Conservation (phyloP, 2,113 vertebrate genomes). For the Microcebus ravelobensis region DNA sequence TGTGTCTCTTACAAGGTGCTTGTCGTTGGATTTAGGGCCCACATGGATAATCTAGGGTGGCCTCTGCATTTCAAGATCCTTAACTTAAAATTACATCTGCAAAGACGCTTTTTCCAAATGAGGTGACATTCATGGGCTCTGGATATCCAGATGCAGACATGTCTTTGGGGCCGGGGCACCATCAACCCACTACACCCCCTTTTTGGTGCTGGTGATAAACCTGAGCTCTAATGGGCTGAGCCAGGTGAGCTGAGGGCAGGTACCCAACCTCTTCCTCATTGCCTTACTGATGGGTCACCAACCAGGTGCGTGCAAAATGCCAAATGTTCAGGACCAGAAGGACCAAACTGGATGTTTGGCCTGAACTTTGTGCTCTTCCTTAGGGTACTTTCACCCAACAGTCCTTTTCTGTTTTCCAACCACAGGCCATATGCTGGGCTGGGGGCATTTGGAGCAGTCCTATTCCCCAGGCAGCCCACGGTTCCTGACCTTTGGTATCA, state of each 20-base stretch:
- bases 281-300: not conserved
- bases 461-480: not conserved
- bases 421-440: not conserved
- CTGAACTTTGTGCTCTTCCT: not conserved
- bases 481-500: not conserved
- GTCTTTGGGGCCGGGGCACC: fast-evolving
- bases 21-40: not conserved
- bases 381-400: not conserved
- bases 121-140: not conserved
- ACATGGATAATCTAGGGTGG: not conserved
- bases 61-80: not conserved
- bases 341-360: not conserved
- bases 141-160: not conserved
- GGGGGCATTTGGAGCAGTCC: fast-evolving
- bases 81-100: not conserved
- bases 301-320: not conserved
- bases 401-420: not conserved
- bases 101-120: not conserved
- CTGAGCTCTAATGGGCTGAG: not conserved
- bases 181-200: not conserved
- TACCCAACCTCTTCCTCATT: not conserved
- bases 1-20: not conserved
- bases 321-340: not conserved
- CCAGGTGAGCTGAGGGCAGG: not conserved
- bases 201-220: not conserved